A percentile compares a stretch with the other conserved stretches of the same genome.
phyloP scores from a whole-genome alignment of 2,797 vertebrate genomes.

The Lacerta agilis region DNA sequence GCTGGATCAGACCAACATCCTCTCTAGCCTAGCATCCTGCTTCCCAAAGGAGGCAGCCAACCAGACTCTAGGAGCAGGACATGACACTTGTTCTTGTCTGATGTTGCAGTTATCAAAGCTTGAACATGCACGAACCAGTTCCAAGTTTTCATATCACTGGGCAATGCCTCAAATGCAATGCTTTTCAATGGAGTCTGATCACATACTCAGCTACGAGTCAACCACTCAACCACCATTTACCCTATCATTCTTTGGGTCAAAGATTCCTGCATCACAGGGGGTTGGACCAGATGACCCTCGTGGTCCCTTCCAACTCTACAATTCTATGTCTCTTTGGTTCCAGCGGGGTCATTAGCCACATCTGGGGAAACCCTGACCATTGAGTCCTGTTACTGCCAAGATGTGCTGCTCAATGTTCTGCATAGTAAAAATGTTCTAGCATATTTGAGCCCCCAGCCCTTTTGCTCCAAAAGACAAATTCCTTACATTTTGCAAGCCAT shows the following conservation, averaged over 20 bases:
- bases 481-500: conserved; percentile 21
- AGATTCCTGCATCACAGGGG: too few relatives aligned
- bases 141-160: background rate
- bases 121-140: background rate
- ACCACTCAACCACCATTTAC: background rate
- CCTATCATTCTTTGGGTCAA: background rate
- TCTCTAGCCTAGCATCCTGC: background rate
- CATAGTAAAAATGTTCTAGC: background rate
- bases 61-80: background rate
- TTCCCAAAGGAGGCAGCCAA: background rate
- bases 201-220: background rate
- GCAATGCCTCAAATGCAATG: background rate
- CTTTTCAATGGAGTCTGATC: background rate
- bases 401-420: background rate
- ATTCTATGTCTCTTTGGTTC: background rate
- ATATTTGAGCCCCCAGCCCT: background rate
- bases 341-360: background rate
- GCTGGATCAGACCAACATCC: background rate
- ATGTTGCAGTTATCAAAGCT: background rate
- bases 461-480: background rate
- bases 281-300: too few relatives aligned
- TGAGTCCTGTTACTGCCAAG: background rate
- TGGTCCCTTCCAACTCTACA: too few relatives aligned
- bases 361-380: background rate
- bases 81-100: background rate